A percentile compares a stretch with the other conserved stretches of the same genome.
Conservation (phyloP, 2,113 vertebrate species). For the Piaya cayana region DNA sequence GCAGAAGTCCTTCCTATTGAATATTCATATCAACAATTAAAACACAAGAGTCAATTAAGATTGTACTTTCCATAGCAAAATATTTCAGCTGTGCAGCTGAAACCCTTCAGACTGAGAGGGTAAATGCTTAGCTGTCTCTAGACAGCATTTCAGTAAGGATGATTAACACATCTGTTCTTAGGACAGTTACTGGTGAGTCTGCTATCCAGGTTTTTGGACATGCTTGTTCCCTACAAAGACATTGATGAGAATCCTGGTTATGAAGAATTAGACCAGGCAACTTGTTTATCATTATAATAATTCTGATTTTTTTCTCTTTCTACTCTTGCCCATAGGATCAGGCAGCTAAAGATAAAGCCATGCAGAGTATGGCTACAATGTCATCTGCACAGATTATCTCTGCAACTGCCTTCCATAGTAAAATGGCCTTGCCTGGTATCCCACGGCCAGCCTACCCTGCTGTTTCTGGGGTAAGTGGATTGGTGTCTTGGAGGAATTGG, state of each 20-base stretch:
- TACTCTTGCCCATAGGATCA: conserved; percentile 83
- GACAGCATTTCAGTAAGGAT: neutral
- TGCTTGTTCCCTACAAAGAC: neutral
- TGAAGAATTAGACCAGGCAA: neutral
- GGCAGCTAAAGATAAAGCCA: conserved; percentile 96
- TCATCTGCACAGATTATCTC: conserved; percentile 97
- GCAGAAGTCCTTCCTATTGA: neutral
- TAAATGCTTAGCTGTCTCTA: neutral
- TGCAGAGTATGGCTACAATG: conserved; percentile 96
- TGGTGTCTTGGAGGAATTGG: neutral
- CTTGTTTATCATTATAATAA: neutral
- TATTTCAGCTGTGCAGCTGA: neutral
- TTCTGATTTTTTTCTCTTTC: neutral
- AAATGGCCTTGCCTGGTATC: conserved; percentile 88
- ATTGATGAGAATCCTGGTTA: neutral
- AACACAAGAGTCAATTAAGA: neutral
- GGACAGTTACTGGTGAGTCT: neutral
- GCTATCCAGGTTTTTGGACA: neutral
- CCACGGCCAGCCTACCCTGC: conserved; percentile 85
- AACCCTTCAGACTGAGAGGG: neutral
- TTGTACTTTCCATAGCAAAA: neutral
- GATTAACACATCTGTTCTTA: neutral
- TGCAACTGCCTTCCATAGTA: conserved; percentile 90
- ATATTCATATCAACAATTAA: neutral
- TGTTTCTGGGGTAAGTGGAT: conserved; percentile 87